A percentile compares a stretch with the other conserved stretches of the same genome.
phyloP scores from a whole-genome alignment of 2,797 vertebrate species.

The Moxostoma hubbsi region DNA sequence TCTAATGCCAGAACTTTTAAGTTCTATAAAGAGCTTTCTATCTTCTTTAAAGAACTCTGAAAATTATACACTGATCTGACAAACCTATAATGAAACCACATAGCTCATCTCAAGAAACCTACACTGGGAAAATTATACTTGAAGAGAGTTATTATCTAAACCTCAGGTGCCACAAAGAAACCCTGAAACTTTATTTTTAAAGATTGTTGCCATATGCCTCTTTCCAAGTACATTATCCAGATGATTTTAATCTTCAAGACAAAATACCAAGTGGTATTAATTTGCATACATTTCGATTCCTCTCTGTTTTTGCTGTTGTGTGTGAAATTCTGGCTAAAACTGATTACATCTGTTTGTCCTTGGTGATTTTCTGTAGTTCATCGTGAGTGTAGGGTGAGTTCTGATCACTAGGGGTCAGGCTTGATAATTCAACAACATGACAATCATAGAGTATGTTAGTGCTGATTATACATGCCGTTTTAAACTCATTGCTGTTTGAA shows the following conservation, averaged over 20 bases:
- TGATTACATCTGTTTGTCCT: constrained; percentile 72
- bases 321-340: constrained; percentile 73
- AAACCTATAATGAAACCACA: neutral
- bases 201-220: constrained; percentile 36
- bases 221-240: constrained; percentile 65
- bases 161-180: neutral
- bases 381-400: neutral
- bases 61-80: neutral
- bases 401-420: constrained; percentile 76
- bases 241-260: constrained; percentile 75
- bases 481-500: neutral
- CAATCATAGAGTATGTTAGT: constrained; percentile 13
- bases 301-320: constrained; percentile 66
- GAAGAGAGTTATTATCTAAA: neutral
- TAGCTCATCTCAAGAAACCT: neutral
- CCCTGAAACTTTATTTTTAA: constrained; percentile 57
- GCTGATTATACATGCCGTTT: neutral
- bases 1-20: too few species aligned
- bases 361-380: constrained; percentile 63
- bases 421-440: constrained; percentile 60
- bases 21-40: too few species aligned
- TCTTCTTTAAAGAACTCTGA: too few species aligned
- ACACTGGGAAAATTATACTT: neutral
- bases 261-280: constrained; percentile 70
- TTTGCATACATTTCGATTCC: constrained; percentile 72